Evolutionary conservation across 53 echinoderm and acorn worm genomes (phyloP).

Genomic region (Paelopatides confundens): DNA sequence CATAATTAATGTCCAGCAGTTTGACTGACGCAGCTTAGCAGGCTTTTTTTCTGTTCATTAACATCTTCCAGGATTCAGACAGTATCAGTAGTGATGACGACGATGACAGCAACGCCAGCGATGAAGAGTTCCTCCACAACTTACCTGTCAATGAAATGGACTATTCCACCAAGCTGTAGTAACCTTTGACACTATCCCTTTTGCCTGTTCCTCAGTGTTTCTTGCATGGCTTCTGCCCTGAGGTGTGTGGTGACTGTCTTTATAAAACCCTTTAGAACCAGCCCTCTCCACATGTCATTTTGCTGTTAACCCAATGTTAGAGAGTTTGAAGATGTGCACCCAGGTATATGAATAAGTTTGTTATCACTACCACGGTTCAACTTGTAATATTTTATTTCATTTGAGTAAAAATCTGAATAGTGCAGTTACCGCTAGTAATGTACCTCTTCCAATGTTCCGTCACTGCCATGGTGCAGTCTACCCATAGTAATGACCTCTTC

Average conservation of each 20-base stretch:
- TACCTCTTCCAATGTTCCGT: no score
- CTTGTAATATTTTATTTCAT: no score
- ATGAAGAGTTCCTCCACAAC: neutral
- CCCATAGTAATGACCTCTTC: no score
- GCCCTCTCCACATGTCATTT: no score
- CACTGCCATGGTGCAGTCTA: no score
- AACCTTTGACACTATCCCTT: neutral
- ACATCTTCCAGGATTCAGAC: constrained; percentile 47
- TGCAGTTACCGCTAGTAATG: no score
- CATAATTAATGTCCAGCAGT: no score
- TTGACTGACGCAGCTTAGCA: constrained; percentile 24
- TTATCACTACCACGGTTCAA: no score
- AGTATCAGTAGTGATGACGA: constrained; percentile 36
- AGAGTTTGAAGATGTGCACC: no score
- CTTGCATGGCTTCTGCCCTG: constrained; percentile 12
- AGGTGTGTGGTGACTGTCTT: neutral
- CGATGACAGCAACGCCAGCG: neutral
- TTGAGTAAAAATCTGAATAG: no score
- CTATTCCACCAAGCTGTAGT: constrained; percentile 3
- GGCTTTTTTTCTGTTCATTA: constrained; percentile 25
- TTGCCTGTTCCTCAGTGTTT: neutral
- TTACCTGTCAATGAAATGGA: constrained; percentile 22
- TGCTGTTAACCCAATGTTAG: no score
- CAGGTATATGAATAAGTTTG: no score
- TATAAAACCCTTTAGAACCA: neutral